Evolutionary conservation across 92 coral and sea anemone species (phyloP).

Genomic region (Anthopleura xanthogrammica): DNA sequence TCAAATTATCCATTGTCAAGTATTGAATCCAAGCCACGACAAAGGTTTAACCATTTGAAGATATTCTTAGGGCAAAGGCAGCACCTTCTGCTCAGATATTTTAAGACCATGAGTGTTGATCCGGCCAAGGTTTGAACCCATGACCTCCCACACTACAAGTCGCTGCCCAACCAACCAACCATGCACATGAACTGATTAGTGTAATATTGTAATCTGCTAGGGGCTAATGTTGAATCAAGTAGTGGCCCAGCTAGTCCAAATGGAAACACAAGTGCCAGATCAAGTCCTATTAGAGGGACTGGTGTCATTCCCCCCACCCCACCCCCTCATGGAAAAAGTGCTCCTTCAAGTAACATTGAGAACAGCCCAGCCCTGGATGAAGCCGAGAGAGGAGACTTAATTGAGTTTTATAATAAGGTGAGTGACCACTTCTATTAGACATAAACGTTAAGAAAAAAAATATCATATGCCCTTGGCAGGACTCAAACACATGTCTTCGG

Average conservation of each 20-base stretch:
- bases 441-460: background rate
- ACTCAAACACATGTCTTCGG: too few species aligned
- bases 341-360: constrained; percentile 70
- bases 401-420: constrained; percentile 96
- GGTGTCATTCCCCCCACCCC: constrained; percentile 84
- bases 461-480: too few species aligned
- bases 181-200: background rate
- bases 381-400: constrained; percentile 86
- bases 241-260: constrained; percentile 89
- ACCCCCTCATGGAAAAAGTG: constrained; percentile 59
- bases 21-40: too few species aligned
- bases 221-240: constrained; percentile 66
- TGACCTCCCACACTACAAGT: too few species aligned
- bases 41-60: too few species aligned
- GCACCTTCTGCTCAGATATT: too few species aligned
- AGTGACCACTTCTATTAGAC: background rate
- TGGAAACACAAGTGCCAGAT: constrained; percentile 65
- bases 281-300: constrained; percentile 81
- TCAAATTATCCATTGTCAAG: background rate
- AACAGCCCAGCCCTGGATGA: constrained; percentile 77
- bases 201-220: constrained; percentile 12
- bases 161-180: too few species aligned
- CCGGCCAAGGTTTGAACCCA: too few species aligned
- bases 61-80: too few species aligned
- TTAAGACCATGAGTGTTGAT: too few species aligned